phyloP scores from a whole-genome alignment of 2,113 vertebrate species.

The Colistium nudipinnis region DNA sequence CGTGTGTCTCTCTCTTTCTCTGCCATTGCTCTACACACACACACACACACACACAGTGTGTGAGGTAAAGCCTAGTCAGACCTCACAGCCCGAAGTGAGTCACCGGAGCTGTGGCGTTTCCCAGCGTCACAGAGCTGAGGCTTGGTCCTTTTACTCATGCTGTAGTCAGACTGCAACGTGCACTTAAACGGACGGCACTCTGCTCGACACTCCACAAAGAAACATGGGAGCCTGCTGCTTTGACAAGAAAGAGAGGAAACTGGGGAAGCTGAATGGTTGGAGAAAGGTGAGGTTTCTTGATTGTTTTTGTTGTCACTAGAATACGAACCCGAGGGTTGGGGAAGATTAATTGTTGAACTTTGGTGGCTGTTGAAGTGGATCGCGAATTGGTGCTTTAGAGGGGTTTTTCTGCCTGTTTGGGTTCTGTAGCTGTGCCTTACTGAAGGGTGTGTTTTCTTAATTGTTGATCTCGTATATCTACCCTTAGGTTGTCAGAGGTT shows the following conservation, averaged over 20 bases:
- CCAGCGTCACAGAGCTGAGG: conserved; percentile 61
- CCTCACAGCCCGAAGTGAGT: conserved; percentile 69
- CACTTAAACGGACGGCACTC: conserved; percentile 59
- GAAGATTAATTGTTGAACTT: not conserved
- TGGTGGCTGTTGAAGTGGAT: too few species aligned
- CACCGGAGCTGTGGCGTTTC: conserved; percentile 69
- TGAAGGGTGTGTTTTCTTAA: not conserved
- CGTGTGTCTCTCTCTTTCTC: conserved; percentile 39
- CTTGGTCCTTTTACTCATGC: conserved; percentile 59
- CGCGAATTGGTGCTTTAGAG: too few species aligned
- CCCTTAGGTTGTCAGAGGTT: not conserved
- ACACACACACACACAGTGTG: conserved; percentile 51
- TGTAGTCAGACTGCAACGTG: conserved; percentile 63
- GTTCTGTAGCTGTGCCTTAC: not conserved
- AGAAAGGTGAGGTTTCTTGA: conserved; percentile 76
- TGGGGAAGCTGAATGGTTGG: conserved; percentile 80
- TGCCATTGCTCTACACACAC: conserved; percentile 13
- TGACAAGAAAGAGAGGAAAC: conserved; percentile 82
- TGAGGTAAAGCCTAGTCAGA: conserved; percentile 74
- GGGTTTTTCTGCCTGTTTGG: not conserved
- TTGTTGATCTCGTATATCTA: not conserved
- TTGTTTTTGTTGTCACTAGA: not conserved
- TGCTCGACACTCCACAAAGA: conserved; percentile 50
- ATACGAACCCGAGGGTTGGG: too few species aligned
- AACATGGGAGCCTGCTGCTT: conserved; percentile 84